Evolutionary conservation across 2,113 vertebrate genomes (phyloP), one percentile per base, ranked within the genome.

Genomic region (Nothoprocta pentlandii): DNA sequence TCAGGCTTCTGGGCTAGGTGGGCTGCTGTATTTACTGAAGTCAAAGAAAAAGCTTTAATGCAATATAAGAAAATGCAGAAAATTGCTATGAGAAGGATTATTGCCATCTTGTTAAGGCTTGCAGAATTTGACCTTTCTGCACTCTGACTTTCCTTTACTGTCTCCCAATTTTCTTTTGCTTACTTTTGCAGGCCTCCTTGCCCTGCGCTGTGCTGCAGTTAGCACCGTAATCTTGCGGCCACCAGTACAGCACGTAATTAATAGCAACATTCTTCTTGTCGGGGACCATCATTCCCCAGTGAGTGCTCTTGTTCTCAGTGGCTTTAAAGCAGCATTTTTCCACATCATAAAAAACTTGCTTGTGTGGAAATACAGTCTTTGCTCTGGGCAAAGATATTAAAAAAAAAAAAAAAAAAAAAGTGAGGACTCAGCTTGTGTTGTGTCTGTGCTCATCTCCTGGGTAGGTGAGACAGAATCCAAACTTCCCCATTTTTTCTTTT

Each of bases 81-180:
- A 64, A 54, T 23, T 67, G 12, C 30, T 9, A 2, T 19, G 75
- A 42, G 23, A 39, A 19, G 23, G 12, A 58, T 78, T 51, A 39
- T 17, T 0, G 0, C 30, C 63, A n/a, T 21, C 47, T 78, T 1
- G 0, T 84, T 67, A 41, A 44, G 36, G 36, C 5, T 41, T 54
- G 8, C 34, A 16, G 7, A 21, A 47, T 51, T 42, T 71, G 30
- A 90, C 9, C 21, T 75, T 84, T 75, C 34, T 11, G 15, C 4
- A 10, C 13, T 2, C 58, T 25, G 28, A 22, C 20, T 26, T 75
- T 56, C 28, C 22, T 82, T 75, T 86, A 32, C 46, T 3, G 2
- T 53, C 16, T 89, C 21, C 32, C 13, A 47, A 12, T 58, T 14
- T 47, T 58, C 28, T 26, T 54, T 32, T 32, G 9, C 25, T 54